phyloP scores from a whole-genome alignment of 2,797 vertebrate genomes.

The Trachops cirrhosus region DNA sequence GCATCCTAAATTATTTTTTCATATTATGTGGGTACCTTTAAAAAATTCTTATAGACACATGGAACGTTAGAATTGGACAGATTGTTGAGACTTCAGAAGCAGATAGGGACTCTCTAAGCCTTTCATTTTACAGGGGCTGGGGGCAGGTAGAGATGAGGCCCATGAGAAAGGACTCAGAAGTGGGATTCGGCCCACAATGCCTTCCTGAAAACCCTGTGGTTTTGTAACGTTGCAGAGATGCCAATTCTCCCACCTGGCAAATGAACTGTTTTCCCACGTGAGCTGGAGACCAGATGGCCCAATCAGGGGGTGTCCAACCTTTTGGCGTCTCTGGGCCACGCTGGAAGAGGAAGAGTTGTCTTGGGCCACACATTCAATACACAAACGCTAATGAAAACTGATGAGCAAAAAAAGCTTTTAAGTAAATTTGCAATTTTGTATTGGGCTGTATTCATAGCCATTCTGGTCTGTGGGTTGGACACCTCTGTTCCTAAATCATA shows the following conservation, averaged over 20 bases:
- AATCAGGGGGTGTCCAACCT: neutral
- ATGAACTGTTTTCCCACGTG: neutral
- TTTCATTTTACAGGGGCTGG: neutral
- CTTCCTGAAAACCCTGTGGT: neutral
- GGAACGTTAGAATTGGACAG: neutral
- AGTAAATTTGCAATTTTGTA: too few species aligned
- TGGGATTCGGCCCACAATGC: neutral
- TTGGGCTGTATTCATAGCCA: too few species aligned
- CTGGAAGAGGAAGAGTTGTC: too few species aligned
- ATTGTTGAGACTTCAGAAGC: neutral
- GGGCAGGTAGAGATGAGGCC: neutral
- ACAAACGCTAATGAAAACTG: too few species aligned
- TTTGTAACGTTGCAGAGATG: neutral
- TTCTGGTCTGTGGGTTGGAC: too few species aligned
- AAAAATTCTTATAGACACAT: neutral
- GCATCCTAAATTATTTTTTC: constrained; percentile 26
- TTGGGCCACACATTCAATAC: too few species aligned
- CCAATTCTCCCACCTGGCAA: neutral
- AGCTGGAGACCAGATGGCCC: neutral
- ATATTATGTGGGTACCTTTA: neutral
- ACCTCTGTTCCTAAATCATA: neutral
- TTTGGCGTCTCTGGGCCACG: too few species aligned
- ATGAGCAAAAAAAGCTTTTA: too few species aligned
- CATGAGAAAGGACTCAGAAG: neutral
- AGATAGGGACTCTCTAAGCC: neutral